Conservation (phyloP, 2,797 vertebrate genomes). For the Phataginus tetradactyla region DNA sequence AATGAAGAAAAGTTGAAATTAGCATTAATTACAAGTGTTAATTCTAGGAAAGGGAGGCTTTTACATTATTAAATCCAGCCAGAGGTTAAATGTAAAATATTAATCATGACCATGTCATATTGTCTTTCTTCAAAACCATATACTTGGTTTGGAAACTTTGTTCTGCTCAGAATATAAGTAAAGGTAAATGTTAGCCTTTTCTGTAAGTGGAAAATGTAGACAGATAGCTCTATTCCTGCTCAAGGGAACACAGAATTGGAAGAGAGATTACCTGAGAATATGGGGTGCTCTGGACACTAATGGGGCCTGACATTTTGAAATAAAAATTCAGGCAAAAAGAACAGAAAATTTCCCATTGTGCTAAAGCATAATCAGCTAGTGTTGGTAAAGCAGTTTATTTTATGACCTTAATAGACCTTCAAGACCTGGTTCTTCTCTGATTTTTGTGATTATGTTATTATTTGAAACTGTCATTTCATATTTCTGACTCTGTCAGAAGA, state of each 20-base stretch:
- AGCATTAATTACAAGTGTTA: neutral
- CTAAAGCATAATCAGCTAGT: neutral
- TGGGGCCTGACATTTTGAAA: neutral
- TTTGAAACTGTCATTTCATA: slow-evolving; percentile 38
- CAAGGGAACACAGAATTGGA: neutral
- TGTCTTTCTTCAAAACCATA: neutral
- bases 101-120: rapidly evolving
- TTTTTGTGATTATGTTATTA: neutral
- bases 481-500: slow-evolving; percentile 51
- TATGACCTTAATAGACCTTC: neutral
- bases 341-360: neutral
- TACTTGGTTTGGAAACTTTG: neutral
- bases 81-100: neutral
- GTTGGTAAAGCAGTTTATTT: neutral
- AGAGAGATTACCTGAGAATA: neutral
- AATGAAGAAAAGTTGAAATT: neutral
- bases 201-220: neutral
- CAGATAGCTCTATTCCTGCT: neutral
- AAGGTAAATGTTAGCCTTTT: neutral
- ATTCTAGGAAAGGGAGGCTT: neutral
- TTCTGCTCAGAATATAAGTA: neutral
- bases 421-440: neutral
- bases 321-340: neutral
- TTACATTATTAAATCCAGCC: neutral
- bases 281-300: neutral